phyloP scores from a whole-genome alignment of 2,113 vertebrate species.

The Holacanthus passer region DNA sequence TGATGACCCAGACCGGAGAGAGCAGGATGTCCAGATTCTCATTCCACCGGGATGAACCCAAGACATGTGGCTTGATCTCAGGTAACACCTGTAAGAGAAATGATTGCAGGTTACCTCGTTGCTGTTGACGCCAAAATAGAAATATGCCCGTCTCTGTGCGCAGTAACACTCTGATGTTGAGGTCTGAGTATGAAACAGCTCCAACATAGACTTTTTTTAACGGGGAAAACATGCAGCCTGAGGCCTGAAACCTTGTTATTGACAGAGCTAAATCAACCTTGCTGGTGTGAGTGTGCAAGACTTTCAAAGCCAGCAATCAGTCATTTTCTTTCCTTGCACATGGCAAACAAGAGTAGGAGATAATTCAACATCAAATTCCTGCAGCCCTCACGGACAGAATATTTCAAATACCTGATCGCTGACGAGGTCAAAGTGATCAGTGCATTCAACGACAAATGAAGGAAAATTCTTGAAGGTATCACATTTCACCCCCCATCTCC shows the following conservation, averaged over 20 bases:
- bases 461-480: conserved; percentile 29
- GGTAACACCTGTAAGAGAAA: conserved; percentile 42
- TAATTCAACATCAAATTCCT: conserved; percentile 42
- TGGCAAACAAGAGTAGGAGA: conserved; percentile 13
- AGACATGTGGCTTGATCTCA: conserved; percentile 37
- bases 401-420: conserved; percentile 35
- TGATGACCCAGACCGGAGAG: neutral
- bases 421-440: conserved; percentile 48
- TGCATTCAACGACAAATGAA: conserved; percentile 29
- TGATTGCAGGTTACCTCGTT: conserved; percentile 37
- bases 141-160: conserved; percentile 37
- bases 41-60: conserved; percentile 23
- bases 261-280: conserved; percentile 57
- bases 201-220: conserved; percentile 35
- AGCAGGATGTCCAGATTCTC: neutral
- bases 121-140: conserved; percentile 30
- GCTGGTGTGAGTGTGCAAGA: conserved; percentile 42
- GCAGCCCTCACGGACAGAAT: conserved; percentile 6
- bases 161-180: conserved; percentile 44
- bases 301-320: conserved; percentile 57
- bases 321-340: conserved; percentile 28
- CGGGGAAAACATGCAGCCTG: conserved; percentile 59
- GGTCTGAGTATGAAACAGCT: conserved; percentile 47
- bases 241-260: conserved; percentile 70
- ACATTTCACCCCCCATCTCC: conserved; percentile 30